Evolutionary conservation across 2,113 vertebrate species (phyloP), one percentile per base, ranked within the genome.

Genomic region (Pygoscelis adeliae): DNA sequence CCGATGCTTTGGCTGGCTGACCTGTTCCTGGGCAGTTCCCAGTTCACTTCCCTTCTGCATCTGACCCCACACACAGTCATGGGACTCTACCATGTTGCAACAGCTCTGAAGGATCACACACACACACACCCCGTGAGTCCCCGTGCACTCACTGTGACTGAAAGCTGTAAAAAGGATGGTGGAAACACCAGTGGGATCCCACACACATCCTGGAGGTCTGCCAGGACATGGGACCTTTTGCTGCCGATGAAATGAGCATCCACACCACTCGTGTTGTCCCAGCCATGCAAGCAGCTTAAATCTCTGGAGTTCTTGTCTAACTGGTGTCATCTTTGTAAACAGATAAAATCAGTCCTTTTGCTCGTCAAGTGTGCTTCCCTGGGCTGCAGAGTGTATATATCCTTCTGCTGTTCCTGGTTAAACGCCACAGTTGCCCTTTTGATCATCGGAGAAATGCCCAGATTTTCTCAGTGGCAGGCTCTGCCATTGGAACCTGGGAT

Each of bases 191-290:
- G 11, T 5, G 49, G 40, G 14, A 59, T n/a, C 36, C 61, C 61
- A 12, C 52, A 23, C 1, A 1, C 0, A 11, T 5, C 11, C 58
- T 14, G 40, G 9, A 49, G 7, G 1, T 23, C 14, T 6, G 4
- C 47, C 29, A 47, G 55, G 13, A 42, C 6, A 21, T 0, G 0
- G 34, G 15, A 56, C 6, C 8, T 77, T 15, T 38, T 14, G 42
- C 38, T 52, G 20, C 10, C 0, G 0, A 6, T 5, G 6, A 62
- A 36, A 6, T 0, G 0, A 74, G 16, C 19, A 65, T n/a, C 34
- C 0, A 0, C 1, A 2, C 34, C 53, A 25, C 16, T 25, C 1
- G 0, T 3, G 8, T 19, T 7, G 2, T 15, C 23, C 66, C 26
- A 78, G 30, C 29, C 46, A 30, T 1, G 5, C 26, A 70, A 66